These are phyloP conservation scores for Lydus trimaculatus DNA, from an alignment of 2,888 invertebrate genomes.

Conservation along the genomic window DNA sequence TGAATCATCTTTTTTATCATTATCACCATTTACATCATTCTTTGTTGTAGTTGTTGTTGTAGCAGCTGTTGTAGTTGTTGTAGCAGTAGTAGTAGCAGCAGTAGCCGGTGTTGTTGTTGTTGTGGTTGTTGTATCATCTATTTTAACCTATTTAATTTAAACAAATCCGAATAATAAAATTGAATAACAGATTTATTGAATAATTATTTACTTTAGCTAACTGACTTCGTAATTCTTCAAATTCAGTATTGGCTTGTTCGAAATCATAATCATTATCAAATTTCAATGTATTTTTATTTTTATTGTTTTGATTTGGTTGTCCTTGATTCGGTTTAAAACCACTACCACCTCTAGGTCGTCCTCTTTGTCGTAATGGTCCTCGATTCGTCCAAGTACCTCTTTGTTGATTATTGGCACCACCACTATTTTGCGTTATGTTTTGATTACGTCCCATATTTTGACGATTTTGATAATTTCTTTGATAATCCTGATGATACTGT, in stretches of 20 bases:
- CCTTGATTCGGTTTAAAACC: slow-evolving; percentile 39
- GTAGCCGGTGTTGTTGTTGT: no score
- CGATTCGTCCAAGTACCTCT: slow-evolving; percentile 38
- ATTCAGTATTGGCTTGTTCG: slow-evolving; percentile 97
- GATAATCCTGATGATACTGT: slow-evolving; percentile 33
- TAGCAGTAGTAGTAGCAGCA: no score
- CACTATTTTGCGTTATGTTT: slow-evolving; percentile 27
- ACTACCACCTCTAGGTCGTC: slow-evolving; percentile 37
- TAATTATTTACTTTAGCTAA: slow-evolving; percentile 72
- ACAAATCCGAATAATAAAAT: background rate
- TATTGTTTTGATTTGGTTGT: slow-evolving; percentile 50
- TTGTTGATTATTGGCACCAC: slow-evolving; percentile 48
- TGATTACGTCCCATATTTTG: slow-evolving; percentile 27
- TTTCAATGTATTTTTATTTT: slow-evolving; percentile 78
- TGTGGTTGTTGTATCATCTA: slow-evolving; percentile 47
- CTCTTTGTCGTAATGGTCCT: slow-evolving; percentile 41
- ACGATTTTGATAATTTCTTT: slow-evolving; percentile 39
- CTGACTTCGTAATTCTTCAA: slow-evolving; percentile 89
- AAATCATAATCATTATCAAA: slow-evolving; percentile 99
- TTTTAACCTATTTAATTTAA: slow-evolving; percentile 43
- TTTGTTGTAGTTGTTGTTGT: no score
- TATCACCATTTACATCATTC: slow-evolving; percentile 58
- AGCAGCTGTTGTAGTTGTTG: no score
- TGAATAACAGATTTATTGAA: background rate
- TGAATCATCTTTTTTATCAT: slow-evolving; percentile 88